A percentile compares a stretch with the other conserved stretches of the same genome.
Evolutionary conservation across 2,888 invertebrate genomes (phyloP).

Genomic region (Sphecodes monilicornis): DNA sequence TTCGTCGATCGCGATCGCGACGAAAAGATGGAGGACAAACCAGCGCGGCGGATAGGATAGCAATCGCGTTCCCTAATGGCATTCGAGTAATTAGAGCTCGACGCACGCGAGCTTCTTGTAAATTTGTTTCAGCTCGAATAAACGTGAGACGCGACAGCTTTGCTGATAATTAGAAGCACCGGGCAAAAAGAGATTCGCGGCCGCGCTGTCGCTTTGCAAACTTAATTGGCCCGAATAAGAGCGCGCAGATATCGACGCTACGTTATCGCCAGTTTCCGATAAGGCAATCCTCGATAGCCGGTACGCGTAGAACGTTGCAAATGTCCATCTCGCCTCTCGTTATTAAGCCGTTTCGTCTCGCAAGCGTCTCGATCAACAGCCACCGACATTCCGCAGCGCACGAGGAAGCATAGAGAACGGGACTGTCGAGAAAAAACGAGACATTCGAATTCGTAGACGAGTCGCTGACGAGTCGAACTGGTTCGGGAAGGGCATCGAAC

Average conservation of each 20-base stretch:
- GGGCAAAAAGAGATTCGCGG: background rate
- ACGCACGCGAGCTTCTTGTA: slow-evolving; percentile 24
- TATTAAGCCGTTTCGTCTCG: slow-evolving; percentile 25
- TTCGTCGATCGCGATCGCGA: background rate
- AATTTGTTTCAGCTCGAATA: slow-evolving; percentile 24
- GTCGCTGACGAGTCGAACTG: slow-evolving; percentile 42
- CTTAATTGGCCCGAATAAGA: slow-evolving; percentile 10
- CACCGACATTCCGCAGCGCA: background rate
- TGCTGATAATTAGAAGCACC: slow-evolving; percentile 13
- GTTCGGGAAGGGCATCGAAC: slow-evolving; percentile 48
- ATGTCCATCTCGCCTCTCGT: slow-evolving; percentile 6
- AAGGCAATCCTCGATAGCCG: slow-evolving; percentile 17
- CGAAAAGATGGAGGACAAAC: background rate
- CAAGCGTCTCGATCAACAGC: slow-evolving; percentile 16
- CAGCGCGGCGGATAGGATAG: background rate
- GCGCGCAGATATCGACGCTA: background rate
- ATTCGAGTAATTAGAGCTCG: slow-evolving; percentile 32
- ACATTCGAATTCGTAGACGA: slow-evolving; percentile 48
- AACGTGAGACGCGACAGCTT: background rate
- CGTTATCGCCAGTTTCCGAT: slow-evolving; percentile 14
- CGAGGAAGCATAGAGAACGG: slow-evolving; percentile 35
- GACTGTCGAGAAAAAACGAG: slow-evolving; percentile 34
- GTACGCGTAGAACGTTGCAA: background rate
- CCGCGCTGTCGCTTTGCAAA: background rate
- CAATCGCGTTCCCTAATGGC: slow-evolving; percentile 2